phyloP scores from a whole-genome alignment of 2,888 invertebrate genomes.

The Polia nebulosa region DNA sequence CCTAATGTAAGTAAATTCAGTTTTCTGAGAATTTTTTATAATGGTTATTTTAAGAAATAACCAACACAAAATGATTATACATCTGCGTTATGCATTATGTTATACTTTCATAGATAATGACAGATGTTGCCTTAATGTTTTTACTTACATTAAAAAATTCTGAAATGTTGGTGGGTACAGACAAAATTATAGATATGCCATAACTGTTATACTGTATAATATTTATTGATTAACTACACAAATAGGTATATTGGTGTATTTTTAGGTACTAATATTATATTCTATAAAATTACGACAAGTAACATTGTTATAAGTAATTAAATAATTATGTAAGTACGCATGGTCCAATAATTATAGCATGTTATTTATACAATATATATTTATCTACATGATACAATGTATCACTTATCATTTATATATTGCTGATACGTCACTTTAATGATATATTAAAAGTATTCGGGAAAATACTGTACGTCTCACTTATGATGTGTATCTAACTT shows the following conservation, averaged over 20 bases:
- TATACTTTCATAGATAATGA: background rate
- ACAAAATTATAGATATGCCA: constrained; percentile 35
- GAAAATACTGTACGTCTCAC: constrained; percentile 80
- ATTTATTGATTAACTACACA: constrained; percentile 42
- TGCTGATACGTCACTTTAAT: constrained; percentile 76
- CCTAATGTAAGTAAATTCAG: constrained; percentile 27
- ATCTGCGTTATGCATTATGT: background rate
- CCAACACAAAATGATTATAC: background rate
- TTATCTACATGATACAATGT: constrained; percentile 64
- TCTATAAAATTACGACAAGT: constrained; percentile 51
- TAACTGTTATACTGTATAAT: constrained; percentile 33
- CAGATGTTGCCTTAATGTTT: background rate
- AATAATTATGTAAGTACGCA: constrained; percentile 54
- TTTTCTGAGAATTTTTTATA: background rate
- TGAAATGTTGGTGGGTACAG: constrained; percentile 21
- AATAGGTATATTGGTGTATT: constrained; percentile 62
- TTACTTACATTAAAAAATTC: constrained; percentile 26
- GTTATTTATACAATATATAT: constrained; percentile 61
- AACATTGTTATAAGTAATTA: constrained; percentile 54
- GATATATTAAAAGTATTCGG: constrained; percentile 72
- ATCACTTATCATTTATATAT: constrained; percentile 70
- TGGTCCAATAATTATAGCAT: constrained; percentile 74
- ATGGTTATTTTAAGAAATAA: constrained; percentile 20
- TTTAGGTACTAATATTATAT: constrained; percentile 47
- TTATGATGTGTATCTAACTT: constrained; percentile 65